A percentile compares a stretch with the other conserved stretches of the same genome.
These are phyloP conservation scores for Leucophenga montana DNA, from an alignment of 2,888 invertebrate species.

Conservation along the genomic window DNA sequence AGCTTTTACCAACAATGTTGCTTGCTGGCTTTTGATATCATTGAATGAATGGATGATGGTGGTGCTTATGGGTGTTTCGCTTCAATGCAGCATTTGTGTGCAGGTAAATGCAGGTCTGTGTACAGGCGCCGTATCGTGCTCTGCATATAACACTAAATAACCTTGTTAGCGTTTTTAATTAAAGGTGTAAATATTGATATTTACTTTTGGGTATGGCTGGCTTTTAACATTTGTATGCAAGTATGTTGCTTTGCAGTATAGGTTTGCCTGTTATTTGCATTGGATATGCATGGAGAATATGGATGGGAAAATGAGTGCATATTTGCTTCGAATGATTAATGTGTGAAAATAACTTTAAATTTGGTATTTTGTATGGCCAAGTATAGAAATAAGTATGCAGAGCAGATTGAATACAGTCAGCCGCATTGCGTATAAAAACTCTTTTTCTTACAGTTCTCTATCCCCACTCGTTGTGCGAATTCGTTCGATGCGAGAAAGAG, in stretches of 20 bases:
- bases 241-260: neutral
- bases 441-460: no score
- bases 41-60: neutral
- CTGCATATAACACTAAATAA: slow-evolving; percentile 64
- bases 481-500: no score
- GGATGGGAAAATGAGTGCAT: neutral
- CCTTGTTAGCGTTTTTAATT: slow-evolving; percentile 73
- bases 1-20: slow-evolving; percentile 48
- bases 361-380: no score
- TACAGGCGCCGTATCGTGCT: neutral
- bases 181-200: slow-evolving; percentile 72
- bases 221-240: neutral
- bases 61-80: no score
- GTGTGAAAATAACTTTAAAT: slow-evolving; percentile 1
- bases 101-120: neutral
- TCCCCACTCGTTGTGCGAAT: no score
- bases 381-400: no score
- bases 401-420: no score
- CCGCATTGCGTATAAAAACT: no score
- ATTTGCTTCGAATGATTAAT: neutral
- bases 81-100: no score
- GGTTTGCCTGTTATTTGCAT: neutral
- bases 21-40: neutral
- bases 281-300: neutral
- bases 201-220: slow-evolving; percentile 29